phyloP scores from a whole-genome alignment of 2,113 vertebrate species.

The Strigops habroptila region DNA sequence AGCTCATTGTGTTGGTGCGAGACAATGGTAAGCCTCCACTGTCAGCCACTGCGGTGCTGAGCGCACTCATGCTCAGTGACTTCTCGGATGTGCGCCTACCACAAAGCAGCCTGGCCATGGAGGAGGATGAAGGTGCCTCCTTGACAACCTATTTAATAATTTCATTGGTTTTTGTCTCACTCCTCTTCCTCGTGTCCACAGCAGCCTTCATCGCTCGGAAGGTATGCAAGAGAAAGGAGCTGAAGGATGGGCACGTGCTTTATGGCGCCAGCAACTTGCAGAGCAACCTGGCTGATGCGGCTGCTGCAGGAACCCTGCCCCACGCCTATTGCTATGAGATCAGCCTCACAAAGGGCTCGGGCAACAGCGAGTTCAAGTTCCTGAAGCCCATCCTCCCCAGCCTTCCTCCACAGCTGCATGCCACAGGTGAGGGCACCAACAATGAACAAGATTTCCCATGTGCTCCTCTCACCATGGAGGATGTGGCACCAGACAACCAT shows the following conservation, averaged over 20 bases:
- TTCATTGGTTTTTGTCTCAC: neutral
- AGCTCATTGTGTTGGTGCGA: neutral
- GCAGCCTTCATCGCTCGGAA: neutral
- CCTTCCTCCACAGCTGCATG: neutral
- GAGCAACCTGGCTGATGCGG: neutral
- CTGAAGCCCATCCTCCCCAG: neutral
- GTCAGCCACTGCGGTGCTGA: neutral
- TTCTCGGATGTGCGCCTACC: neutral
- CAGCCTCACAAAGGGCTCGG: neutral
- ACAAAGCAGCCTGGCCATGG: rapidly evolving
- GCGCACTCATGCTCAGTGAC: neutral
- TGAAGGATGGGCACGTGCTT: constrained; percentile 19
- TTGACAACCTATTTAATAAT: constrained; percentile 13
- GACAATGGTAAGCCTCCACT: neutral
- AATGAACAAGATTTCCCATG: rapidly evolving
- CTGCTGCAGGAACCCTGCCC: neutral
- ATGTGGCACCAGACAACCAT: rapidly evolving
- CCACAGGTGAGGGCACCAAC: rapidly evolving
- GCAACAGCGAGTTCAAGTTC: constrained; percentile 5
- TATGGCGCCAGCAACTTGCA: neutral
- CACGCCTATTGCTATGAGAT: neutral
- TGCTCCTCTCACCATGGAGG: rapidly evolving
- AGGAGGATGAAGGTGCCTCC: rapidly evolving
- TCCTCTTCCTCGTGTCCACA: neutral
- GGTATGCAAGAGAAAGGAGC: neutral